phyloP scores from a whole-genome alignment of 2,113 vertebrate species.

The Amphiprion ocellaris region DNA sequence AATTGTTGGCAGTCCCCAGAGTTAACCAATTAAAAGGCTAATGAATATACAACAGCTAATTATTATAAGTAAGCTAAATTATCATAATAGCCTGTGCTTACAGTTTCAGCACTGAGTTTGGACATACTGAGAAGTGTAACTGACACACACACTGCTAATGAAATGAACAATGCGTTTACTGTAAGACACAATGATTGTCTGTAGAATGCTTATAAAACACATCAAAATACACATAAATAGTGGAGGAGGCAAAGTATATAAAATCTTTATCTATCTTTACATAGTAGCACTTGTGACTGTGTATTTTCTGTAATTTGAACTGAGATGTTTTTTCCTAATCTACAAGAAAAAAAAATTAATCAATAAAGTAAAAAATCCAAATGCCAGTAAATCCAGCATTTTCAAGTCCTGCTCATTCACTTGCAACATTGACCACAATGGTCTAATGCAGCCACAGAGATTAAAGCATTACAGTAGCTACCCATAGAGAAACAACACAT shows the following conservation, averaged over 20 bases:
- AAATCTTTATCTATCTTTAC: neutral
- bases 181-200: slow-evolving; percentile 33
- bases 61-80: slow-evolving; percentile 82
- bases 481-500: slow-evolving; percentile 4
- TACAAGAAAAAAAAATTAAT: slow-evolving; percentile 14
- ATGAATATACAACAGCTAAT: slow-evolving; percentile 86
- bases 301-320: neutral
- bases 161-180: slow-evolving; percentile 43
- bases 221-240: slow-evolving; percentile 38
- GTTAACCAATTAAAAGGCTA: slow-evolving; percentile 84
- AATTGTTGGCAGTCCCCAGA: slow-evolving; percentile 77
- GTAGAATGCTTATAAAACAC: slow-evolving; percentile 41
- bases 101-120: slow-evolving; percentile 63
- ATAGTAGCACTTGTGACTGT: neutral
- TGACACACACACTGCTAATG: slow-evolving; percentile 11
- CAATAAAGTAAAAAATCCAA: slow-evolving; percentile 7
- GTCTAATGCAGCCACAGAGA: neutral
- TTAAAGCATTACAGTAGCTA: neutral
- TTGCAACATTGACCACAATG: slow-evolving; percentile 21
- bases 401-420: slow-evolving; percentile 34
- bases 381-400: slow-evolving; percentile 6
- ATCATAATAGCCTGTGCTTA: slow-evolving; percentile 76
- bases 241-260: neutral
- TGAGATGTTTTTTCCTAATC: neutral
- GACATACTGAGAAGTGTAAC: slow-evolving; percentile 53